Conservation (phyloP, 35 echinoderm and acorn worm genomes). For the Lytechinus pictus region DNA sequence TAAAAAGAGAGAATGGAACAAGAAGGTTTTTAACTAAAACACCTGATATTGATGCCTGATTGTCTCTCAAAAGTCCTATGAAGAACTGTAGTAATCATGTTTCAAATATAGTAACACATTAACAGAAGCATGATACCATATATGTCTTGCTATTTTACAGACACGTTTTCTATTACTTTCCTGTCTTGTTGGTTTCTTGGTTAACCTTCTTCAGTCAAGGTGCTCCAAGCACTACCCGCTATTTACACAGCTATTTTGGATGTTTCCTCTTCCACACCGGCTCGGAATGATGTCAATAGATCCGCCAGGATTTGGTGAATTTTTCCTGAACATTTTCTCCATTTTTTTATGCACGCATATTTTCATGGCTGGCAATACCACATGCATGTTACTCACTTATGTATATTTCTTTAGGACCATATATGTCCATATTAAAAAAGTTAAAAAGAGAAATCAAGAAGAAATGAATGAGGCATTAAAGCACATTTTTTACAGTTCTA, state of each 20-base stretch:
- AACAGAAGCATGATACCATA: neutral
- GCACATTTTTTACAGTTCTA: too few relatives aligned
- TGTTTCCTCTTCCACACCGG: neutral
- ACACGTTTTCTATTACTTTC: neutral
- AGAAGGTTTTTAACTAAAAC: too few relatives aligned
- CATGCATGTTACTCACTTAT: neutral
- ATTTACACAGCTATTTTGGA: constrained; percentile 11
- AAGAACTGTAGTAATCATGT: too few relatives aligned
- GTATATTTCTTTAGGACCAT: neutral
- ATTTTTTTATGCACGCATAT: neutral
- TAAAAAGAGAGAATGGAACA: too few relatives aligned
- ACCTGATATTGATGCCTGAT: too few relatives aligned
- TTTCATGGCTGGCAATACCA: neutral
- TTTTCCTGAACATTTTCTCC: neutral
- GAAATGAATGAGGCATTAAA: too few relatives aligned
- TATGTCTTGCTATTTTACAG: neutral
- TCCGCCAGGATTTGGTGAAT: neutral
- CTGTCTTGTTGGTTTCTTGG: neutral
- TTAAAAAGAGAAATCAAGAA: too few relatives aligned
- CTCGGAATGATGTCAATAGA: neutral
- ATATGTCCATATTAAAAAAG: neutral
- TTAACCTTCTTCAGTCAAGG: neutral
- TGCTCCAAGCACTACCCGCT: neutral
- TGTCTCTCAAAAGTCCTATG: too few relatives aligned
- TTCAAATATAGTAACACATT: neutral